Conservation (phyloP, 2,113 vertebrate genomes). For the Callipepla squamata region DNA sequence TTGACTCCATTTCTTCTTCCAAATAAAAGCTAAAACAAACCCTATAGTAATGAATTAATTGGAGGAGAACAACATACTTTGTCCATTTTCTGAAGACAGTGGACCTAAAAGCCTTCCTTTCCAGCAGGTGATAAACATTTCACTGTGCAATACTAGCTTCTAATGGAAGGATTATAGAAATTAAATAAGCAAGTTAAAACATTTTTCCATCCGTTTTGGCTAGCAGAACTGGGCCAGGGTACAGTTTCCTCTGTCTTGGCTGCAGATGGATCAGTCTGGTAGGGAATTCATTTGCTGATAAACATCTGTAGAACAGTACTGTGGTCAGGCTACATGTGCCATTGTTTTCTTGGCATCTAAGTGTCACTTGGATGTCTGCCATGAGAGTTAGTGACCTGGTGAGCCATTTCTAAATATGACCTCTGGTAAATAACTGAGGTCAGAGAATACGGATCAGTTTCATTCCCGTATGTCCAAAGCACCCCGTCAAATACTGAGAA, state of each 20-base stretch:
- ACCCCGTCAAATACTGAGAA: background rate
- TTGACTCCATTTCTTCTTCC: background rate
- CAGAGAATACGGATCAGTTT: background rate
- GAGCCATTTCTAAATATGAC: background rate
- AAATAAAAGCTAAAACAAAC: background rate
- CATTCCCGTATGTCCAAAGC: background rate
- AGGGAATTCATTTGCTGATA: background rate
- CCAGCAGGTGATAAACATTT: background rate
- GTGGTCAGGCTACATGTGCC: background rate
- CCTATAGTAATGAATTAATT: background rate
- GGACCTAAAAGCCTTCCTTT: background rate
- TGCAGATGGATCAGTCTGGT: background rate
- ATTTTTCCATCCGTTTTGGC: background rate
- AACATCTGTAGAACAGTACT: background rate
- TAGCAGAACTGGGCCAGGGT: background rate
- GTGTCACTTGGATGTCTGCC: background rate
- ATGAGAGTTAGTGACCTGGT: background rate
- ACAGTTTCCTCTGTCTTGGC: background rate
- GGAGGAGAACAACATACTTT: background rate
- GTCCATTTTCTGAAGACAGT: background rate
- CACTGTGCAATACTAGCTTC: background rate
- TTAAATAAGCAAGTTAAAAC: background rate
- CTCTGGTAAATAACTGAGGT: background rate
- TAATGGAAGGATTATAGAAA: background rate
- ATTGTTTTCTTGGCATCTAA: constrained; percentile 9